Percentiles rank a stretch among this genome's conserved stretches.
Evolutionary conservation across 2,113 vertebrate genomes (phyloP).

Genomic region (Turnix velox): DNA sequence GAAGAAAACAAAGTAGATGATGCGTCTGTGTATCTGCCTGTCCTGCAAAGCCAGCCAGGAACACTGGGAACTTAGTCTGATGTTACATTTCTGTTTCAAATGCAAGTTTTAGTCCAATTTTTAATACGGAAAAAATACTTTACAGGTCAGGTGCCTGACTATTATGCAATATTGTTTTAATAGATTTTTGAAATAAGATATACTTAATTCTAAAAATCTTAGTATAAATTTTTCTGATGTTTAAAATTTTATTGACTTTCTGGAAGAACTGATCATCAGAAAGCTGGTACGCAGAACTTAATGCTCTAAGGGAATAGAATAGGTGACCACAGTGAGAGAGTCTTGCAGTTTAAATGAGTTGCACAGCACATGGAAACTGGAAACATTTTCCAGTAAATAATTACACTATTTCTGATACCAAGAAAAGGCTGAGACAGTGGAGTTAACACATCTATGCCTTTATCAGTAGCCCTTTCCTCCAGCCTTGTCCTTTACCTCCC

Average conservation of each 20-base stretch:
- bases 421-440: background rate
- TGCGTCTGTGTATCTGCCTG: fast-evolving
- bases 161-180: background rate
- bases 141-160: background rate
- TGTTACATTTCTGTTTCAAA: background rate
- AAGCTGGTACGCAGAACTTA: background rate
- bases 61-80: background rate
- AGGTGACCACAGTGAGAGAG: background rate
- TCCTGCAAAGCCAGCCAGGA: background rate
- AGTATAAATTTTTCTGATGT: background rate
- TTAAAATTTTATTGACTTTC: background rate
- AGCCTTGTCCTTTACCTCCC: background rate
- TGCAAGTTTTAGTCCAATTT: background rate
- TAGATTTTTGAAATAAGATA: background rate
- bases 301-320: background rate
- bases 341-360: background rate
- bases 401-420: background rate
- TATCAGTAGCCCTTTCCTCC: background rate
- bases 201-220: background rate
- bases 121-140: background rate
- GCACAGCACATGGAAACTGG: background rate
- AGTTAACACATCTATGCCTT: background rate
- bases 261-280: background rate
- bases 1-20: background rate
- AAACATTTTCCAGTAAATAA: background rate